Base-by-base conservation (phyloP, 2,888 invertebrate species). In the Agrenia bidenticulata region DNA sequence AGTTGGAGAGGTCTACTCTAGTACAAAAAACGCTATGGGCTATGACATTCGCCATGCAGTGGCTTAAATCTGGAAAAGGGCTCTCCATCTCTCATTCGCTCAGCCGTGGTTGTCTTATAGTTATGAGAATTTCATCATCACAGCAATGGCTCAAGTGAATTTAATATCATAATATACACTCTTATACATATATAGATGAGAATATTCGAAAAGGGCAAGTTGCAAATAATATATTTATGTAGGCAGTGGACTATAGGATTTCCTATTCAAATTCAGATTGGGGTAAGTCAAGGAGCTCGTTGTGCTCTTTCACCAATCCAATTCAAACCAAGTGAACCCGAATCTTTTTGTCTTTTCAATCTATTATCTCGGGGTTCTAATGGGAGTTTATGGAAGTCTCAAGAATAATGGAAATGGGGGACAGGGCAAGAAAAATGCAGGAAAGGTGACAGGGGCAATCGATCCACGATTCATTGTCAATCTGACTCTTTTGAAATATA, bases 391-490 rank as follows among this genome's bases (percentile, higher is more conserved):
- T 11, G 15, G 32, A 32, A n/a, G n/a, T n/a, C n/a, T n/a, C n/a
- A n/a, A n/a, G 32, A 32, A 32, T 19, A 19, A 45, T 45, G 45
- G 19, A 45, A 45, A 45, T 45, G 45, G 45, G 45, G 19, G 15
- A 55, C 39, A 32, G 61, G 58, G 50, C 21, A 60, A 70, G 67
- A 67, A 54, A 65, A 67, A 70, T 64, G 67, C 66, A 54, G 56
- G 32, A 27, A 50, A 64, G 61, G 59, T 51, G 53, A 59, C 59
- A 64, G 64, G 68, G 68, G 68, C 67, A 63, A 71, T 71, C 71
- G 68, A 71, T 71, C 64, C 59, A 63, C 68, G 61, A 68, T 71
- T 66, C 67, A 62, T 71, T 63, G 45, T 45, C 45, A 45, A 45
- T 45, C 45, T 32, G 32, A 32, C 32, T 32, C 32, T 32, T 32